Conservation (phyloP, 2,888 invertebrate species). For the Brassicogethes aeneus region DNA sequence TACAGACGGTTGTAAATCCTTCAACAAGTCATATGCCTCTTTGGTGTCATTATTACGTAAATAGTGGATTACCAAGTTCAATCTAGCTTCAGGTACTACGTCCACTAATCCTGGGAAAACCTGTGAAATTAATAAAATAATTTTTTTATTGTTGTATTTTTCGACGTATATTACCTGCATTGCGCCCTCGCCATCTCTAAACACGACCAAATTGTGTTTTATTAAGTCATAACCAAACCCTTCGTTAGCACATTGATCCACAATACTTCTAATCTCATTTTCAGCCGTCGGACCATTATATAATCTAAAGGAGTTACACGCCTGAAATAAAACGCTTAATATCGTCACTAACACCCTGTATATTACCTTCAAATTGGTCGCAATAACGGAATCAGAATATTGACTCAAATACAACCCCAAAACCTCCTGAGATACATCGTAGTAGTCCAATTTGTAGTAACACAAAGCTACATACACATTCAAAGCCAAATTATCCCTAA, state of each 20-base stretch:
- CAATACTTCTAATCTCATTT: slow-evolving; percentile 73
- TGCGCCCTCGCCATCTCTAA: slow-evolving; percentile 88
- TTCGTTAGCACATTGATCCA: slow-evolving; percentile 61
- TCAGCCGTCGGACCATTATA: slow-evolving; percentile 95
- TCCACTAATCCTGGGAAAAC: slow-evolving; percentile 83
- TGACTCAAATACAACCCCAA: slow-evolving; percentile 85
- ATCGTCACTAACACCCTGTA: neutral
- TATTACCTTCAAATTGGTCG: slow-evolving; percentile 78
- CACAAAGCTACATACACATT: slow-evolving; percentile 97
- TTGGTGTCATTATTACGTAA: slow-evolving; percentile 80
- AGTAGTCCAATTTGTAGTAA: slow-evolving; percentile 97
- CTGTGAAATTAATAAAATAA: slow-evolving; percentile 27
- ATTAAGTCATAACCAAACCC: slow-evolving; percentile 86
- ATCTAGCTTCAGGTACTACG: slow-evolving; percentile 91
- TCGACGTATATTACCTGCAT: slow-evolving; percentile 54
- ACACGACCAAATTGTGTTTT: slow-evolving; percentile 91
- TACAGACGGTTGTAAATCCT: slow-evolving; percentile 85
- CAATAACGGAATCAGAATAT: slow-evolving; percentile 88
- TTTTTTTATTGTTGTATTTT: neutral
- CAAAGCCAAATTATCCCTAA: slow-evolving; percentile 80
- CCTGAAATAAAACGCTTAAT: slow-evolving; percentile 35
- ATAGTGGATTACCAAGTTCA: slow-evolving; percentile 93
- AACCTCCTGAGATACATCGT: slow-evolving; percentile 97
- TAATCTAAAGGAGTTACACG: slow-evolving; percentile 73
- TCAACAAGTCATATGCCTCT: slow-evolving; percentile 82